Evolutionary conservation across 1,140 invertebrate species (phyloP).

Genomic region (Apis laboriosa): DNA sequence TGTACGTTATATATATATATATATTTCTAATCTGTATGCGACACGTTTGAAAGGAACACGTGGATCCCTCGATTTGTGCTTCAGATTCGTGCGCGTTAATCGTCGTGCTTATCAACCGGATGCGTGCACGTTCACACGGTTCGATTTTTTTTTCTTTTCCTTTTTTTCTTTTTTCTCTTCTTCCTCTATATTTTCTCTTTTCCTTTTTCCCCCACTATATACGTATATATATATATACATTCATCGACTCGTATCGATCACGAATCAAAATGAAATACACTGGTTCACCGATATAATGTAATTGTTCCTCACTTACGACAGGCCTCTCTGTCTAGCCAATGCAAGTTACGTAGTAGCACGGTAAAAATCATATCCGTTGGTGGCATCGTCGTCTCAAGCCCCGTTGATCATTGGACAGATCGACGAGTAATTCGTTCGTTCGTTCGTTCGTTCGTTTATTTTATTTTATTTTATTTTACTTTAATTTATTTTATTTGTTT

Average conservation of each 20-base stretch:
- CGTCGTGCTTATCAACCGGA: conserved; percentile 41
- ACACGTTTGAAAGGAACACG: conserved; percentile 24
- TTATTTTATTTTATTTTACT: no score
- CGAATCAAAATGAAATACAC: conserved; percentile 9
- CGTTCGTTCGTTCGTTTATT: background rate
- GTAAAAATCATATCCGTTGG: conserved; percentile 27
- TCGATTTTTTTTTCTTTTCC: background rate
- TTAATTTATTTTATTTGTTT: background rate
- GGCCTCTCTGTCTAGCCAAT: background rate
- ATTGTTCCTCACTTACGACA: conserved; percentile 10
- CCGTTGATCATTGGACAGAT: conserved; percentile 22
- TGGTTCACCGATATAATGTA: background rate
- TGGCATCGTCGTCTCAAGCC: conserved; percentile 1
- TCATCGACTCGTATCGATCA: background rate
- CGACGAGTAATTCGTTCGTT: conserved; percentile 22
- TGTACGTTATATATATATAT: background rate
- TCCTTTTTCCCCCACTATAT: background rate
- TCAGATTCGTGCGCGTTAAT: conserved; percentile 21
- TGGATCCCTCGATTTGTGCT: conserved; percentile 28
- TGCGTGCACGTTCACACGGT: conserved; percentile 35
- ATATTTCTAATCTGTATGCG: background rate
- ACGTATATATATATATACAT: background rate
- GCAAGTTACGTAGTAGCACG: conserved; percentile 3
- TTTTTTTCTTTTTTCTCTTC: background rate
- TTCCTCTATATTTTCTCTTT: background rate